Conservation (phyloP, 2,888 invertebrate genomes). For the Synanthedon vespiformis region DNA sequence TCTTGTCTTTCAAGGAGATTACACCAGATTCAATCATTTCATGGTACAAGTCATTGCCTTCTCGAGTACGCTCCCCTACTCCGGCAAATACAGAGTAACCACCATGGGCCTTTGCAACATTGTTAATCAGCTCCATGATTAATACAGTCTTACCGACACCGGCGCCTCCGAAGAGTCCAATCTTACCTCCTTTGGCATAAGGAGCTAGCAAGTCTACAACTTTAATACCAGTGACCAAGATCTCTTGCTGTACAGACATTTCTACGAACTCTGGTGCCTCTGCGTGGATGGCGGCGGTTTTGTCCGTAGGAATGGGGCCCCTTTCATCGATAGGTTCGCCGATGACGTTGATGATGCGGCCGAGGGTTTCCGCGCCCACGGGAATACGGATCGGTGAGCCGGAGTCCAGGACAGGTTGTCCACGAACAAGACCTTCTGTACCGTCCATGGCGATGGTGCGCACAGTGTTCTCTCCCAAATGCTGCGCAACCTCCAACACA, state of each 20-base stretch:
- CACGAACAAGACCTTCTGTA: slow-evolving; percentile 92
- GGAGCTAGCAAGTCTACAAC: slow-evolving; percentile 94
- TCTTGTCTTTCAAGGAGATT: slow-evolving; percentile 89
- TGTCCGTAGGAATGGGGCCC: slow-evolving; percentile 85
- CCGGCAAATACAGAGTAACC: slow-evolving; percentile 97
- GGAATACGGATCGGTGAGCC: slow-evolving; percentile 93
- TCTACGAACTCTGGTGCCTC: slow-evolving; percentile 93
- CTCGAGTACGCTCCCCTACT: slow-evolving; percentile 94
- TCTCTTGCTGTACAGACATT: slow-evolving; percentile 92
- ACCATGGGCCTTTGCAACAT: slow-evolving; percentile 95
- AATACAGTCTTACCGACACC: slow-evolving; percentile 97
- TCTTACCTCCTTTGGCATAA: slow-evolving; percentile 95
- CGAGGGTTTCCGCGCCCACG: slow-evolving; percentile 90
- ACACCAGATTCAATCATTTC: slow-evolving; percentile 97
- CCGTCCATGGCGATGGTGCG: slow-evolving; percentile 95
- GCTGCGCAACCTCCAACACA: slow-evolving; percentile 91
- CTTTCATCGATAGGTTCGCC: slow-evolving; percentile 91
- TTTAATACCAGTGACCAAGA: slow-evolving; percentile 93
- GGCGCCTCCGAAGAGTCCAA: slow-evolving; percentile 93
- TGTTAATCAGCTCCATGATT: slow-evolving; percentile 97
- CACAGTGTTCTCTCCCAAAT: slow-evolving; percentile 91
- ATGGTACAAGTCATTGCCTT: slow-evolving; percentile 95
- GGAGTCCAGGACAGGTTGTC: slow-evolving; percentile 84
- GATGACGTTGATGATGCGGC: slow-evolving; percentile 94
- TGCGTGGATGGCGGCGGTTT: slow-evolving; percentile 85